phyloP scores from a whole-genome alignment of 2,888 invertebrate species.

The Sussaba pulchella region DNA sequence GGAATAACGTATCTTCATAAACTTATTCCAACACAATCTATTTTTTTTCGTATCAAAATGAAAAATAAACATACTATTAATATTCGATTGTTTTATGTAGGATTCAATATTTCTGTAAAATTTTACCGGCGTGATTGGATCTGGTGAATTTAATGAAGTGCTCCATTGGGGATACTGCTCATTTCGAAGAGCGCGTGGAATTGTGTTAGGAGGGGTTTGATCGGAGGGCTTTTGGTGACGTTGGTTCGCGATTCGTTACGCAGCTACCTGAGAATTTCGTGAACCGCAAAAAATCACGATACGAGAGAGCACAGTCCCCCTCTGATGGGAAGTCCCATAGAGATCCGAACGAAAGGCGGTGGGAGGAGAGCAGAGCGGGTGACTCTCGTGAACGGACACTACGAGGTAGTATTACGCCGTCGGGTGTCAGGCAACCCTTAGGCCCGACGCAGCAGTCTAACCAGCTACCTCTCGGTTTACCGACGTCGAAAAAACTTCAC shows the following conservation, averaged over 20 bases:
- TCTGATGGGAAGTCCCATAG: neutral
- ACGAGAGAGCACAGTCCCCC: neutral
- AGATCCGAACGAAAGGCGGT: neutral
- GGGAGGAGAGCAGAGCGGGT: neutral
- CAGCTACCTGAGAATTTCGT: slow-evolving; percentile 13
- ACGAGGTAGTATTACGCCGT: slow-evolving; percentile 12
- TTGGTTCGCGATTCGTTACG: slow-evolving; percentile 16
- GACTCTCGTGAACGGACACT: neutral
- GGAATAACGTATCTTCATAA: too few relatives aligned
- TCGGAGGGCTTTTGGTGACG: slow-evolving; percentile 20
- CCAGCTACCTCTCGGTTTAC: slow-evolving; percentile 9
- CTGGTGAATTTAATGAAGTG: too few relatives aligned
- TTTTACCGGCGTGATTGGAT: too few relatives aligned
- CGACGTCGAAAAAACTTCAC: slow-evolving; percentile 1
- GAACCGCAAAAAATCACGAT: slow-evolving; percentile 13
- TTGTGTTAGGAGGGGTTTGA: slow-evolving; percentile 1
- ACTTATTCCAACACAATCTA: too few relatives aligned
- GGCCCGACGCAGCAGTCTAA: slow-evolving; percentile 1
- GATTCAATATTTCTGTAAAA: too few relatives aligned
- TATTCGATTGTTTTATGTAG: too few relatives aligned
- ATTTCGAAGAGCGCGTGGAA: neutral
- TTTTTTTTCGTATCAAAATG: too few relatives aligned
- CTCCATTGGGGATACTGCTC: too few relatives aligned
- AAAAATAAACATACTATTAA: too few relatives aligned
- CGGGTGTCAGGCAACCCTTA: slow-evolving; percentile 32